These are phyloP conservation scores for Anas bahamensis DNA, from an alignment of 2,797 vertebrate genomes.

Conservation along the genomic window DNA sequence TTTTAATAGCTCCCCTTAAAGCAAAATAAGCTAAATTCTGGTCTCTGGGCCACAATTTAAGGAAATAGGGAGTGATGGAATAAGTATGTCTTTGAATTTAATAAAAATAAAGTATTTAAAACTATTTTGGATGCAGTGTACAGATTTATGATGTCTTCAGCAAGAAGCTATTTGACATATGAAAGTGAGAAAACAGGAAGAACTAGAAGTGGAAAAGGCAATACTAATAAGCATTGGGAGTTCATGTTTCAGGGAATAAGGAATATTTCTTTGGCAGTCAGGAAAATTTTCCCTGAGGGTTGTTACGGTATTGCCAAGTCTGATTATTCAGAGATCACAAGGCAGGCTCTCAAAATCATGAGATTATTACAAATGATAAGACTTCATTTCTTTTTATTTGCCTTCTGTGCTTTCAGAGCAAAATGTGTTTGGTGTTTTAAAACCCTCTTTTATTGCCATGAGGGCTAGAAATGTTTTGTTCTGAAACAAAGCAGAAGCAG, in stretches of 20 bases:
- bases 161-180: neutral
- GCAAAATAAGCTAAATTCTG: neutral
- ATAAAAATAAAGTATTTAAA: neutral
- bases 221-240: neutral
- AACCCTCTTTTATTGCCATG: neutral
- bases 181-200: neutral
- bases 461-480: neutral
- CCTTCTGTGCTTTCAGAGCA: neutral
- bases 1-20: neutral
- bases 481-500: neutral
- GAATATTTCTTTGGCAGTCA: neutral
- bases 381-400: neutral
- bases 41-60: neutral
- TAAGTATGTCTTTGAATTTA: neutral
- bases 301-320: neutral
- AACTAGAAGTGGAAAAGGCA: neutral
- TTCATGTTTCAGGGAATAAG: neutral
- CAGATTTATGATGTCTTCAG: neutral
- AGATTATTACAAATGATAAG: neutral
- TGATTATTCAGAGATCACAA: neutral
- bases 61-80: neutral
- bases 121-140: neutral
- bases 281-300: neutral
- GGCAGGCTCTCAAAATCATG: neutral
- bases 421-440: neutral